A percentile compares a stretch with the other conserved stretches of the same genome.
These are phyloP conservation scores for Semotilus atromaculatus DNA, from an alignment of 2,797 vertebrate species.

Conservation along the genomic window DNA sequence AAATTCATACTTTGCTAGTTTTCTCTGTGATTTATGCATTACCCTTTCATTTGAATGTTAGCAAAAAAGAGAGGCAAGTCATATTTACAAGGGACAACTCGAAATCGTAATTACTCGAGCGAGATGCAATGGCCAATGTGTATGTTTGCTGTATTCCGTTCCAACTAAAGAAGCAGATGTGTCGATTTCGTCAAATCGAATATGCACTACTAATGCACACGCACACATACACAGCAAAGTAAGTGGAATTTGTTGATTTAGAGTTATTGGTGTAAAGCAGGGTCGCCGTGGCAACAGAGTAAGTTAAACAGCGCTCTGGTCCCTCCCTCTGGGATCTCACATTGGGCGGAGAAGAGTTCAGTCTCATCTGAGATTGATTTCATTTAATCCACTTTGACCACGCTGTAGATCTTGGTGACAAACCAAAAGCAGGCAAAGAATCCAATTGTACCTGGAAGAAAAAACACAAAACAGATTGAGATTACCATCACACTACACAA, in stretches of 20 bases:
- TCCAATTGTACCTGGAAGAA: constrained; percentile 87
- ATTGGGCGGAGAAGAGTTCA: constrained; percentile 28
- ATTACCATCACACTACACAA: neutral
- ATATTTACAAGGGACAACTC: constrained; percentile 60
- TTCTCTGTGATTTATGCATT: constrained; percentile 41
- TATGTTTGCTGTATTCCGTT: constrained; percentile 15
- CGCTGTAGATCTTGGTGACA: constrained; percentile 97
- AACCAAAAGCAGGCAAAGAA: constrained; percentile 99
- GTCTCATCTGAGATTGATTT: constrained; percentile 25
- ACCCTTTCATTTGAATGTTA: constrained; percentile 48
- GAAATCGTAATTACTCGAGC: constrained; percentile 24
- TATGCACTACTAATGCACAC: constrained; percentile 39
- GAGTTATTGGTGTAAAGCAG: constrained; percentile 43
- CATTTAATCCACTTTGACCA: constrained; percentile 93
- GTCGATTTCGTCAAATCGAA: constrained; percentile 18
- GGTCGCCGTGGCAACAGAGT: constrained; percentile 7
- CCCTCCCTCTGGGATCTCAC: constrained; percentile 31
- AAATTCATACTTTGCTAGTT: constrained; percentile 58
- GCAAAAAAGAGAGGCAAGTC: constrained; percentile 44
- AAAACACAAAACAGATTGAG: neutral
- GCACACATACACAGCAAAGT: constrained; percentile 34
- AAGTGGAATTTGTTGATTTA: constrained; percentile 48
- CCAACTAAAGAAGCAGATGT: constrained; percentile 15
- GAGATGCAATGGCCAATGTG: neutral
- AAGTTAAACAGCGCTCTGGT: constrained; percentile 37